Conservation (phyloP, 2,888 invertebrate genomes). For the Mimachlamys varia region DNA sequence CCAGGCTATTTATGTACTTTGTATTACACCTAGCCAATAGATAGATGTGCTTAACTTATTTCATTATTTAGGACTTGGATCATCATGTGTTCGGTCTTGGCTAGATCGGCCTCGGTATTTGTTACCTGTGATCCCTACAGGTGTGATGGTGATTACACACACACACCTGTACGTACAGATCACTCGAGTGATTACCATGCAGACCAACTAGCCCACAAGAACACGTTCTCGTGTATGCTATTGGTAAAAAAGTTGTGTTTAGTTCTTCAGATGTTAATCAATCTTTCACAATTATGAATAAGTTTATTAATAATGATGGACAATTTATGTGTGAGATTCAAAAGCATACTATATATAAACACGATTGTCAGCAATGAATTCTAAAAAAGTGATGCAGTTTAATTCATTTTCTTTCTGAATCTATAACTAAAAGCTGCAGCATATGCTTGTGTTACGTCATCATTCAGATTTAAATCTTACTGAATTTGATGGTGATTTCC, state of each 20-base stretch:
- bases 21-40: background rate
- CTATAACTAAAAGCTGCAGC: too few species aligned
- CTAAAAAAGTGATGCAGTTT: too few species aligned
- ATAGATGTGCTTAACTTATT: background rate
- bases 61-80: background rate
- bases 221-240: background rate
- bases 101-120: background rate
- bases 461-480: too few species aligned
- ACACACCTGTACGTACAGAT: background rate
- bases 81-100: background rate
- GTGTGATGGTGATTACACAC: background rate
- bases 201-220: background rate
- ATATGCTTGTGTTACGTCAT: too few species aligned
- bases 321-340: too few species aligned
- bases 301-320: too few species aligned
- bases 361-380: too few species aligned
- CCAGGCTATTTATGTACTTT: background rate
- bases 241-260: background rate
- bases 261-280: too few species aligned
- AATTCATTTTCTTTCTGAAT: too few species aligned
- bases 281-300: too few species aligned
- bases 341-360: too few species aligned
- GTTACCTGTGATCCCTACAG: constrained; percentile 2
- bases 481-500: too few species aligned
- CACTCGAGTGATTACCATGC: background rate